A percentile compares a stretch with the other conserved stretches of the same genome.
Evolutionary conservation across 2,113 vertebrate genomes (phyloP).

Genomic region (Heteronetta atricapilla): DNA sequence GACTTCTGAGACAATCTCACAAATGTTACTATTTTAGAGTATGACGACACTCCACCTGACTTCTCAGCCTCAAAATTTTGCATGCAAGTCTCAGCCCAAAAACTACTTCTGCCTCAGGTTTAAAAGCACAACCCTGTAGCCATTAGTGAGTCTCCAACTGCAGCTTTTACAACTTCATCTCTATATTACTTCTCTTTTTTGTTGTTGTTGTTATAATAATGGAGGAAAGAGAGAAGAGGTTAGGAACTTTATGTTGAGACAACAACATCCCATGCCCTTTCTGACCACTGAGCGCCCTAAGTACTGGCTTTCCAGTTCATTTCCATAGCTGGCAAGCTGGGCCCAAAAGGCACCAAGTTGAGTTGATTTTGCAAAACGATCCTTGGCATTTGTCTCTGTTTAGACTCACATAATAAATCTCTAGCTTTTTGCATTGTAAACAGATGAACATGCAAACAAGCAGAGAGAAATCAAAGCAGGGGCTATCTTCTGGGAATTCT

Average conservation of each 20-base stretch:
- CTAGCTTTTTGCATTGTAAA: neutral
- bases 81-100: neutral
- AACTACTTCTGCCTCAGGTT: neutral
- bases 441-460: neutral
- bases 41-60: neutral
- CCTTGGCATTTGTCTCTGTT: neutral
- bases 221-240: neutral
- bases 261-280: neutral
- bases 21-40: neutral
- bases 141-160: neutral
- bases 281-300: neutral
- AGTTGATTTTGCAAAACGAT: neutral
- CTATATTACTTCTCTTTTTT: neutral
- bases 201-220: neutral
- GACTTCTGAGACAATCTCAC: neutral
- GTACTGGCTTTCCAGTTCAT: neutral
- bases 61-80: neutral
- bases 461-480: neutral
- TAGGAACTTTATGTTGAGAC: neutral
- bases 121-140: neutral
- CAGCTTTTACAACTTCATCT: neutral
- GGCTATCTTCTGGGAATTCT: neutral
- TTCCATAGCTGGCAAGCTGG: neutral
- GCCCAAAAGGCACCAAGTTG: neutral
- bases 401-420: neutral